phyloP scores from a whole-genome alignment of 1,140 invertebrate genomes.

The Drosophila insularis region DNA sequence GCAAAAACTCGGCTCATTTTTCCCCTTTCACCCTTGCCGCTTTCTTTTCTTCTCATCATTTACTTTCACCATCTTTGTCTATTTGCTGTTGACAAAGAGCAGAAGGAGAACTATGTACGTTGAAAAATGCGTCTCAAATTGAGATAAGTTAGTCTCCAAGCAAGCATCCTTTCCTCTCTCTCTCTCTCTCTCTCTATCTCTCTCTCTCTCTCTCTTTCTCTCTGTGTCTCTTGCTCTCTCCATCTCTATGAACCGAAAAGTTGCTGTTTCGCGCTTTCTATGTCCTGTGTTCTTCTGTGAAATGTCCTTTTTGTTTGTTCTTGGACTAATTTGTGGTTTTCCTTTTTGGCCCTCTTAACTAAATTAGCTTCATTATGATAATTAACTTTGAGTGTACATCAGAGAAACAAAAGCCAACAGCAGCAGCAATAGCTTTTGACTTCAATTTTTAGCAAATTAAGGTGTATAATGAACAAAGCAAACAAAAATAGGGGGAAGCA shows the following conservation, averaged over 20 bases:
- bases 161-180: too few species aligned
- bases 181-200: too few species aligned
- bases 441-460: slow-evolving; percentile 54
- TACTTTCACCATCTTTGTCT: neutral
- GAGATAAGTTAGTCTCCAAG: slow-evolving; percentile 52
- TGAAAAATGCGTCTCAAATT: slow-evolving; percentile 66
- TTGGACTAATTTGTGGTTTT: slow-evolving; percentile 66
- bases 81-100: slow-evolving; percentile 50
- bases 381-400: slow-evolving; percentile 53
- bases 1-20: neutral
- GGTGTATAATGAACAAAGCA: neutral
- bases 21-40: neutral
- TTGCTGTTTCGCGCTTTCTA: slow-evolving; percentile 1
- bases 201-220: too few species aligned
- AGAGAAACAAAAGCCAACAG: neutral
- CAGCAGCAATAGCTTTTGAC: slow-evolving; percentile 14
- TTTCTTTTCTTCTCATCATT: neutral
- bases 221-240: too few species aligned
- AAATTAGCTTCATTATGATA: slow-evolving; percentile 74
- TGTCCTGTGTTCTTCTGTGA: slow-evolving; percentile 18
- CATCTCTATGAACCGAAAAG: too few species aligned
- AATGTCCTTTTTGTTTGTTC: slow-evolving; percentile 51
- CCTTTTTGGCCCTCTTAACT: slow-evolving; percentile 51
- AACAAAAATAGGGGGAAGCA: neutral
- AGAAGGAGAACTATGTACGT: slow-evolving; percentile 31